These are phyloP conservation scores for Heliocidaris tuberculata DNA, from an alignment of 35 echinoderm and acorn worm genomes.

Conservation along the genomic window DNA sequence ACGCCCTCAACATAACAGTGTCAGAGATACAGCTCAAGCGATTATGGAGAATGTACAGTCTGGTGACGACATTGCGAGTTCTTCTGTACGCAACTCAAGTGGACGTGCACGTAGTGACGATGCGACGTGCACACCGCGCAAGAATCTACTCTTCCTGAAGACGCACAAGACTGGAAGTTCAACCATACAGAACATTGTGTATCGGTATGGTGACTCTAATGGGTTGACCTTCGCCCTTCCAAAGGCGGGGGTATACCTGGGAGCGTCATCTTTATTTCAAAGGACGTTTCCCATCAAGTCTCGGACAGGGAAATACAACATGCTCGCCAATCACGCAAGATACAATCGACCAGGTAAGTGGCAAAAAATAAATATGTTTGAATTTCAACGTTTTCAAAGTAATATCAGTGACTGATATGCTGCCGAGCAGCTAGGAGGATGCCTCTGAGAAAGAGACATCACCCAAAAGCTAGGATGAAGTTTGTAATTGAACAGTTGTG, in stretches of 20 bases:
- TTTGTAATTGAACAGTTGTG: too few species aligned
- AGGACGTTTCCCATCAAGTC: conserved; percentile 41
- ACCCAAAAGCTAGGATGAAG: too few species aligned
- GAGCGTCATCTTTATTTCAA: conserved; percentile 44
- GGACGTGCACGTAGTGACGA: not conserved
- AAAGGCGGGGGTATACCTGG: conserved; percentile 54
- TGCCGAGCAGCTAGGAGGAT: too few species aligned
- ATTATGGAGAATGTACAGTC: not conserved
- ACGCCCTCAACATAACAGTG: too few species aligned
- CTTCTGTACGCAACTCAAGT: not conserved
- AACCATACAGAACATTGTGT: conserved; percentile 74
- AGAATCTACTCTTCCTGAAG: conserved; percentile 63
- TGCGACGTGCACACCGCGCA: conserved; percentile 42
- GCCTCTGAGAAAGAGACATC: too few species aligned
- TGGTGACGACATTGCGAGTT: not conserved
- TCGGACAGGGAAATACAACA: conserved; percentile 63
- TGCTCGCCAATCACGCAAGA: conserved; percentile 73
- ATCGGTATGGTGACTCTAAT: conserved; percentile 62
- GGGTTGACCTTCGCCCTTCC: conserved; percentile 58
- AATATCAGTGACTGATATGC: too few species aligned
- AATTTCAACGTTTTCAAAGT: too few species aligned
- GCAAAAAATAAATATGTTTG: too few species aligned
- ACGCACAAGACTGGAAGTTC: conserved; percentile 77
- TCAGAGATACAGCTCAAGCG: too few species aligned
- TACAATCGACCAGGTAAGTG: conserved; percentile 66